Conservation (phyloP, 1,140 invertebrate species). For the Zaprionus africanus region DNA sequence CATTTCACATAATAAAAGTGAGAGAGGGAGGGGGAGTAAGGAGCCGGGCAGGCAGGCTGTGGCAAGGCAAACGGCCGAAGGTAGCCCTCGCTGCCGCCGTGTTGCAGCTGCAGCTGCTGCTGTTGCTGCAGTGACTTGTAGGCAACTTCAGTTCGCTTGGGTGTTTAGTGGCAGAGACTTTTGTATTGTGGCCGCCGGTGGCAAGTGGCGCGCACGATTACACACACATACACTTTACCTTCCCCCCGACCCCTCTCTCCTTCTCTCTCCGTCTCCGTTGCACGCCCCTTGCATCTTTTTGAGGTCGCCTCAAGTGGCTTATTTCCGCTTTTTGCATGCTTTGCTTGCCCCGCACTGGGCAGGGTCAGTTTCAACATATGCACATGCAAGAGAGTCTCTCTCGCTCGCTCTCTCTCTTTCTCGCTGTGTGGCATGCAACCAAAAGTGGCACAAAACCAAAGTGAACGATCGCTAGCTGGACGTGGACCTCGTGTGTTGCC, state of each 20-base stretch:
- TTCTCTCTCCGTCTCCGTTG: neutral
- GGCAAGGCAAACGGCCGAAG: conserved; percentile 1
- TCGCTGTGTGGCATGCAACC: conserved; percentile 35
- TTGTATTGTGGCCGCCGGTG: conserved; percentile 31
- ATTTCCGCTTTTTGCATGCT: conserved; percentile 77
- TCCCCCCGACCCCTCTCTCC: neutral
- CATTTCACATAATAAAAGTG: conserved; percentile 54
- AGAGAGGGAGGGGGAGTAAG: neutral
- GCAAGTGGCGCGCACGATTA: conserved; percentile 77
- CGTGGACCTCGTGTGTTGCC: conserved; percentile 9
- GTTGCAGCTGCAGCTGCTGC: conserved; percentile 29
- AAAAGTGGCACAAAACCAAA: conserved; percentile 71
- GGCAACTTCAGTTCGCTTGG: conserved; percentile 52
- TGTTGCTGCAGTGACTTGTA: conserved; percentile 1
- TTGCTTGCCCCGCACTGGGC: neutral
- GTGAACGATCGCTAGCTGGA: conserved; percentile 53
- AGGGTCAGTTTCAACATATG: conserved; percentile 61
- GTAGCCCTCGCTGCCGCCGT: neutral
- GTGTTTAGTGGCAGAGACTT: conserved; percentile 10
- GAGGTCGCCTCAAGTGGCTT: conserved; percentile 79
- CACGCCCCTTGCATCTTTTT: conserved; percentile 49
- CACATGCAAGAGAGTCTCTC: neutral
- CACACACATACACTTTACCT: neutral
- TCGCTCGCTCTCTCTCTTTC: neutral
- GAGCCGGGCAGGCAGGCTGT: neutral